phyloP scores from a whole-genome alignment of 2,888 invertebrate species.

The Hirtodrosophila histrioides region DNA sequence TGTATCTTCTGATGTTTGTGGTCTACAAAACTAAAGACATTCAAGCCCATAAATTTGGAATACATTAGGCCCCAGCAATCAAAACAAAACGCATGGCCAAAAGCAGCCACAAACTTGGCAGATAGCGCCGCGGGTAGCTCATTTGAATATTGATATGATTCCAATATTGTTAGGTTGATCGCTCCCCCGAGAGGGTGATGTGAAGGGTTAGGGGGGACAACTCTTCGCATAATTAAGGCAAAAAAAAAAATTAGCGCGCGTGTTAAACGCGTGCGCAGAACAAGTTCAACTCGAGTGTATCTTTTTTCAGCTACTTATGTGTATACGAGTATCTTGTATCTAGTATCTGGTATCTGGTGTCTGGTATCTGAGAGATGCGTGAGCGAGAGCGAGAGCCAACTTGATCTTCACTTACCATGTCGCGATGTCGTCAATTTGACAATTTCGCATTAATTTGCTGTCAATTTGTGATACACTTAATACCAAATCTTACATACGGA shows the following conservation, averaged over 20 bases:
- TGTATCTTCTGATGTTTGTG: conserved; percentile 11
- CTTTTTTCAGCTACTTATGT: conserved; percentile 1
- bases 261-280: conserved; percentile 72
- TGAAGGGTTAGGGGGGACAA: neutral
- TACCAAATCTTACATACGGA: neutral
- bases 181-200: too few species aligned
- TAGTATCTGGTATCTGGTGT: conserved; percentile 1
- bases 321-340: conserved; percentile 17
- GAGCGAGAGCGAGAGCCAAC: neutral
- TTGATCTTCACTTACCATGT: conserved; percentile 31
- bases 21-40: conserved; percentile 39
- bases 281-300: conserved; percentile 45
- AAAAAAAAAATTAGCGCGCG: conserved; percentile 69
- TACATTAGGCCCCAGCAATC: conserved; percentile 65
- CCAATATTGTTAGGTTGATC: conserved; percentile 39
- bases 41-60: conserved; percentile 51
- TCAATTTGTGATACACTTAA: conserved; percentile 22
- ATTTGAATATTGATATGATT: conserved; percentile 77
- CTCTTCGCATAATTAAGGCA: conserved; percentile 62
- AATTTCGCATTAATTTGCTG: conserved; percentile 35
- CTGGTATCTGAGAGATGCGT: neutral
- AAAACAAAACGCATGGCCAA: conserved; percentile 64
- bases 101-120: conserved; percentile 26
- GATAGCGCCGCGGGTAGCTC: conserved; percentile 48
- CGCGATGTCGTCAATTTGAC: conserved; percentile 22